phyloP scores from a whole-genome alignment of 2,888 invertebrate species.

The Lasioglossum pauxillum region DNA sequence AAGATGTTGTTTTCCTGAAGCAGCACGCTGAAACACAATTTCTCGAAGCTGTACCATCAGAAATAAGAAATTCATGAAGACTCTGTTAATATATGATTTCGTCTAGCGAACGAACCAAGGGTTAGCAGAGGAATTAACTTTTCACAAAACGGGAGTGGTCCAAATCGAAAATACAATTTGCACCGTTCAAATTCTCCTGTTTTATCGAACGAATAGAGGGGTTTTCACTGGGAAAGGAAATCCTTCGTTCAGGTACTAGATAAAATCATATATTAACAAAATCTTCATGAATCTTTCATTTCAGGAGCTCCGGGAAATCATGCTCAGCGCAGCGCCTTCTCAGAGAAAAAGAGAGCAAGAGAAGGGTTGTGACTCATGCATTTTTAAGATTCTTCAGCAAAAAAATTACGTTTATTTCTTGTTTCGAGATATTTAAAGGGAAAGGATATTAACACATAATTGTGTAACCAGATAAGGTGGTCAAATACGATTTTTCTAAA shows the following conservation, averaged over 20 bases:
- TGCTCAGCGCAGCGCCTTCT: neutral
- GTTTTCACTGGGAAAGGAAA: neutral
- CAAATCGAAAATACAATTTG: neutral
- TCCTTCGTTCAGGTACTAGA: neutral
- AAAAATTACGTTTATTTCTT: neutral
- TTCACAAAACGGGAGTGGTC: neutral
- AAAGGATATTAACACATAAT: too few relatives aligned
- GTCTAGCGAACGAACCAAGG: neutral
- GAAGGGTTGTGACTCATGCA: neutral
- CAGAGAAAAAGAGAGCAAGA: neutral
- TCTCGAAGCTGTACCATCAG: neutral
- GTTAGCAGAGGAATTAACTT: neutral
- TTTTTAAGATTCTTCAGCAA: neutral
- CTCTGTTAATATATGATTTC: neutral
- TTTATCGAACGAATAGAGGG: neutral
- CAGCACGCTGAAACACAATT: neutral
- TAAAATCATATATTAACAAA: slow-evolving; percentile 1
- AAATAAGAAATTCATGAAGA: neutral
- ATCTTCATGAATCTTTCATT: slow-evolving; percentile 1
- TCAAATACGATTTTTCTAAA: neutral
- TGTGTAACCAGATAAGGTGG: too few relatives aligned
- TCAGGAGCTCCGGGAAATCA: neutral
- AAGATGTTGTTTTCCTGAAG: neutral
- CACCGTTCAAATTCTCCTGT: neutral
- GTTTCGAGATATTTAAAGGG: too few relatives aligned